A percentile compares a stretch with the other conserved stretches of the same genome.
phyloP scores from a whole-genome alignment of 2,888 invertebrate genomes.

The Dasysyrphus albostriatus region DNA sequence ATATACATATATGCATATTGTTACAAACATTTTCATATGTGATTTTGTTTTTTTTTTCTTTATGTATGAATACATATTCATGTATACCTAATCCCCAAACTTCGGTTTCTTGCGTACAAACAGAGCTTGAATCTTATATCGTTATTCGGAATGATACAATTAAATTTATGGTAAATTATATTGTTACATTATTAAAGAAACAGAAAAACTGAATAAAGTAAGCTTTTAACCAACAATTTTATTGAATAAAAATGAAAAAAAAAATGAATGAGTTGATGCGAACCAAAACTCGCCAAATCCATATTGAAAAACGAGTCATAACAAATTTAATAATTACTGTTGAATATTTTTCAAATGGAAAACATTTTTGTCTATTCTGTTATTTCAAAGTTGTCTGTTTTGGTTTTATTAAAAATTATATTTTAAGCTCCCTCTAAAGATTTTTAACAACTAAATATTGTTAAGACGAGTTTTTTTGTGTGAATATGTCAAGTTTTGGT shows the following conservation, averaged over 20 bases:
- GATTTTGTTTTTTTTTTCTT: background rate
- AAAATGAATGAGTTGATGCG: no score
- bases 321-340: no score
- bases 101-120: constrained; percentile 66
- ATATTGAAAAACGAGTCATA: no score
- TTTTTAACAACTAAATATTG: no score
- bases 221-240: constrained; percentile 14
- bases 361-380: no score
- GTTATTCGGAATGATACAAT: constrained; percentile 8
- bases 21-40: background rate
- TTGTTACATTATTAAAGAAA: constrained; percentile 3
- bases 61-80: background rate
- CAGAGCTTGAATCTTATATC: constrained; percentile 9
- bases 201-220: constrained; percentile 3
- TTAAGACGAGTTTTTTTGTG: no score
- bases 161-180: background rate
- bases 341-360: no score
- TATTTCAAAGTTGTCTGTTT: no score
- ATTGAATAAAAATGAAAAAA: background rate
- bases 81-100: constrained; percentile 23
- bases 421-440: no score
- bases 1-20: background rate
- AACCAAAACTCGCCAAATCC: no score
- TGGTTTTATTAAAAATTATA: no score
- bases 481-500: no score